These are phyloP conservation scores for Drosophila ironensis DNA, from an alignment of 1,140 invertebrate species.

Conservation along the genomic window DNA sequence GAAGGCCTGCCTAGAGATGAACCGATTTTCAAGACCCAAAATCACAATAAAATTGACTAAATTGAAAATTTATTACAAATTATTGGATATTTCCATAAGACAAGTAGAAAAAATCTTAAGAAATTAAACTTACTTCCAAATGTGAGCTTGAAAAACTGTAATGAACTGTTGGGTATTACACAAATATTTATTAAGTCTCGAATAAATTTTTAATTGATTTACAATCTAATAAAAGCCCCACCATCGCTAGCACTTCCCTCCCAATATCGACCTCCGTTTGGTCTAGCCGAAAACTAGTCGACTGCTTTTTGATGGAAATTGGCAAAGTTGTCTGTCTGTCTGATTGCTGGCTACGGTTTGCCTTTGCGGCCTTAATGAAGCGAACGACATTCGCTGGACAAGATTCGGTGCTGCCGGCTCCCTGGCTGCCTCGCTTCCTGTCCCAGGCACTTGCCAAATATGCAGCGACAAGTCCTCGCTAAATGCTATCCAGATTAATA, in stretches of 20 bases:
- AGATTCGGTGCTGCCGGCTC: slow-evolving; percentile 27
- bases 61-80: no score
- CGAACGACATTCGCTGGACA: slow-evolving; percentile 56
- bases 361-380: slow-evolving; percentile 67
- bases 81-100: not conserved
- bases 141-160: no score
- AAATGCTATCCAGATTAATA: slow-evolving; percentile 77
- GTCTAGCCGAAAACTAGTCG: slow-evolving; percentile 57
- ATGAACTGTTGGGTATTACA: no score
- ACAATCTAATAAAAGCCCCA: no score
- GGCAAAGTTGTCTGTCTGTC: slow-evolving; percentile 67
- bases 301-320: slow-evolving; percentile 74
- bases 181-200: no score
- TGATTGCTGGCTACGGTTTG: slow-evolving; percentile 27
- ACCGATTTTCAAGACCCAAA: not conserved
- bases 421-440: slow-evolving; percentile 13
- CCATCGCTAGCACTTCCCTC: not conserved
- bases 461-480: slow-evolving; percentile 58
- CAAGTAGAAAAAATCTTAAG: not conserved
- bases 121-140: no score
- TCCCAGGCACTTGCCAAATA: slow-evolving; percentile 56
- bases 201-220: no score
- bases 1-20: slow-evolving; percentile 37
- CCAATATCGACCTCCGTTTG: slow-evolving; percentile 58
- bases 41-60: not conserved